phyloP scores from a whole-genome alignment of 2,888 invertebrate species.

The Spilarctia lutea region DNA sequence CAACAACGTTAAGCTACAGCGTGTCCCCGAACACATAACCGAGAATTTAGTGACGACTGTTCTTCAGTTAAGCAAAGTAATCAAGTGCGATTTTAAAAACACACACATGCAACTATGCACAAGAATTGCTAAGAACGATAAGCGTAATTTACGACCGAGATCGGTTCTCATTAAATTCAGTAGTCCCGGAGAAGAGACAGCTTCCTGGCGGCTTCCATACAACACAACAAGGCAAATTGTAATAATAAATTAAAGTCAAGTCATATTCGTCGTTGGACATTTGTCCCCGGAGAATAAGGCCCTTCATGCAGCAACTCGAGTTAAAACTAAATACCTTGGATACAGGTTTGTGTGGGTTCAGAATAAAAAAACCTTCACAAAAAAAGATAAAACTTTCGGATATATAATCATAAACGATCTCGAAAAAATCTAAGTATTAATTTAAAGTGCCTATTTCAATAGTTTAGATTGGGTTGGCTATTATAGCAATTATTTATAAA shows the following conservation, averaged over 20 bases:
- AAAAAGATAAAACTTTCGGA: no score
- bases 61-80: no score
- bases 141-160: constrained; percentile 26
- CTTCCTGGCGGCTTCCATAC: background rate
- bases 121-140: constrained; percentile 34
- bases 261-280: background rate
- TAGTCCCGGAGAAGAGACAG: constrained; percentile 18
- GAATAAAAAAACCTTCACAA: no score
- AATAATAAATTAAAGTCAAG: background rate
- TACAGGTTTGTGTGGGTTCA: no score
- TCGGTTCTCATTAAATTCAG: constrained; percentile 38
- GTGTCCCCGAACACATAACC: constrained; percentile 26
- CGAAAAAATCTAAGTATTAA: no score
- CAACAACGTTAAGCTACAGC: constrained; percentile 31
- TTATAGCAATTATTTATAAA: no score
- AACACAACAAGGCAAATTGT: background rate
- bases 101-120: constrained; percentile 35
- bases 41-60: no score
- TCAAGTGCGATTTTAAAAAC: constrained; percentile 16
- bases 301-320: background rate
- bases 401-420: no score
- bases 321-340: no score
- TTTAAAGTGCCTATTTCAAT: no score
- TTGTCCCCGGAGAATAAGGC: background rate
- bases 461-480: no score